Evolutionary conservation across 1,140 invertebrate species (phyloP).

Genomic region (Polypedilum pembai): DNA sequence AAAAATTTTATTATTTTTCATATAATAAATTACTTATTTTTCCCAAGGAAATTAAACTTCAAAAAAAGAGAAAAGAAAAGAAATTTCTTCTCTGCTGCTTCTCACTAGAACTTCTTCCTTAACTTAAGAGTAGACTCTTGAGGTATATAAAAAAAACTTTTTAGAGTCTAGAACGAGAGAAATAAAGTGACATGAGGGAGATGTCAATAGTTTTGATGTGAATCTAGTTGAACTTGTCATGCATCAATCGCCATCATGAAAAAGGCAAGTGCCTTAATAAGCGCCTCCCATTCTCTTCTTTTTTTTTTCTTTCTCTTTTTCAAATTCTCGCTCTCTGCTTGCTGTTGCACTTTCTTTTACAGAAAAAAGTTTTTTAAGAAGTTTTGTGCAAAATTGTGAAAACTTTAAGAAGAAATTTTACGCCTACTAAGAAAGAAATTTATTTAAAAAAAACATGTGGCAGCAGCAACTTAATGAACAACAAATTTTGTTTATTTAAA

Average conservation of each 20-base stretch:
- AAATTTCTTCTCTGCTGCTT: neutral
- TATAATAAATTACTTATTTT: conserved; percentile 20
- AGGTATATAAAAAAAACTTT: neutral
- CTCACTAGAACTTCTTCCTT: neutral
- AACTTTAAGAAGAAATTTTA: no score
- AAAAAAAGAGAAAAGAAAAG: neutral
- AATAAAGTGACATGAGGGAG: neutral
- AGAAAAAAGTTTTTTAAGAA: no score
- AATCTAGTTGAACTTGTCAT: conserved; percentile 21
- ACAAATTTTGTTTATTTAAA: no score
- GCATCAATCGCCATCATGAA: conserved; percentile 27
- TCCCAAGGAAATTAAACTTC: conserved; percentile 17
- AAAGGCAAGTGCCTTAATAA: conserved; percentile 11
- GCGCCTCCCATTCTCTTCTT: neutral
- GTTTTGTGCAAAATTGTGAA: no score
- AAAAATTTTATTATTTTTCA: no score
- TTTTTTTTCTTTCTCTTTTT: neutral
- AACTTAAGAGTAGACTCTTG: neutral
- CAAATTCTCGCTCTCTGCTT: neutral
- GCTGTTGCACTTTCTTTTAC: neutral
- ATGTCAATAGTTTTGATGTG: conserved; percentile 5
- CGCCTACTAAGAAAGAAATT: no score
- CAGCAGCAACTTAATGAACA: no score
- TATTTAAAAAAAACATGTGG: no score
- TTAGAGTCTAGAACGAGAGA: neutral